phyloP scores from a whole-genome alignment of 2,888 invertebrate species.

The Nephrocerus scutellatus region DNA sequence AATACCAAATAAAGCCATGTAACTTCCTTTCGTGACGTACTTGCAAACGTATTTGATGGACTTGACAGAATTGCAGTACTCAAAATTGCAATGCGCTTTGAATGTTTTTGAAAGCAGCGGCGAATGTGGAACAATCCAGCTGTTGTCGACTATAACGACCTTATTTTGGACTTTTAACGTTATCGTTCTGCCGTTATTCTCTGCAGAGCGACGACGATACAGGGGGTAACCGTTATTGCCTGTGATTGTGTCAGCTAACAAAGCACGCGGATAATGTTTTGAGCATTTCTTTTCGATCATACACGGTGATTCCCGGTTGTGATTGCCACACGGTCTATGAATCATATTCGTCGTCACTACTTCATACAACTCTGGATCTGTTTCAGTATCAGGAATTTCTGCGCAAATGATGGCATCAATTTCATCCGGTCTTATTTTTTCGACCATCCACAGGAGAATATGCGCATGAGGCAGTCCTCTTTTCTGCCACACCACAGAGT shows the following conservation, averaged over 20 bases:
- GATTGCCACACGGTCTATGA: too few relatives aligned
- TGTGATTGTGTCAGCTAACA: conserved; percentile 27
- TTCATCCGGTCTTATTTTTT: too few relatives aligned
- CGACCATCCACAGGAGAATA: too few relatives aligned
- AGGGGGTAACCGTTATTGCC: conserved; percentile 27
- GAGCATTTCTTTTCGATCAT: too few relatives aligned
- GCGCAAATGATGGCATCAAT: too few relatives aligned
- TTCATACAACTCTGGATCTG: too few relatives aligned
- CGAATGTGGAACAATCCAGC: conserved; percentile 36
- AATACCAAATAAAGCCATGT: too few relatives aligned
- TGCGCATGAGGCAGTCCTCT: too few relatives aligned
- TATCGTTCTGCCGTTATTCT: conserved; percentile 15
- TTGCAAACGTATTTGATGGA: conserved; percentile 5
- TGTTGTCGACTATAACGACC: conserved; percentile 28
- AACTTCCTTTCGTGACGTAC: conserved; percentile 44
- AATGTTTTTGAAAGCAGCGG: conserved; percentile 30
- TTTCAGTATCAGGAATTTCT: too few relatives aligned
- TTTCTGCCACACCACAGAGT: too few relatives aligned
- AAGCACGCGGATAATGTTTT: conserved; percentile 26
- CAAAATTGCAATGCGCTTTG: conserved; percentile 40
- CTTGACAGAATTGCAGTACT: conserved; percentile 34
- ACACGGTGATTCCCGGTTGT: too few relatives aligned
- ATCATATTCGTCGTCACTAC: too few relatives aligned
- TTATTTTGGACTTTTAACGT: conserved; percentile 13
- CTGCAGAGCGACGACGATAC: conserved; percentile 19